Percentiles rank a stretch among this genome's conserved stretches.
These are phyloP conservation scores for Balaeniceps rex DNA, from an alignment of 2,113 vertebrate species.

Conservation along the genomic window DNA sequence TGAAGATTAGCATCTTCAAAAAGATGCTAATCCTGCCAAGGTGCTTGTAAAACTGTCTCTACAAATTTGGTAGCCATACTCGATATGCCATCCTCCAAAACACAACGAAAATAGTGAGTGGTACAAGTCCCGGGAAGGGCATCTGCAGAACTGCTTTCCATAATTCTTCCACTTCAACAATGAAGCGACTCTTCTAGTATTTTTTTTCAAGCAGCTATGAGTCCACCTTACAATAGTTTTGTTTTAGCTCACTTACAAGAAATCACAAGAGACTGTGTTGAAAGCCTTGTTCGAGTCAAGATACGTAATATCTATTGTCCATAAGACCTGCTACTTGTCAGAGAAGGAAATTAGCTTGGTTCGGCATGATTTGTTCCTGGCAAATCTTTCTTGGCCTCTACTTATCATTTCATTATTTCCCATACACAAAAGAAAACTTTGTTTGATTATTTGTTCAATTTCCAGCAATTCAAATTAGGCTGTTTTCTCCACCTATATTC, in stretches of 20 bases:
- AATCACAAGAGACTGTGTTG: not conserved
- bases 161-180: not conserved
- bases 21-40: not conserved
- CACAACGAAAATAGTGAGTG: not conserved
- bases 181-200: not conserved
- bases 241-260: not conserved
- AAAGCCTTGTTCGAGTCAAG: conserved; percentile 1
- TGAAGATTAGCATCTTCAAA: too few species aligned
- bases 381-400: conserved; percentile 26
- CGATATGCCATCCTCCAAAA: not conserved
- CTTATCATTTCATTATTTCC: conserved; percentile 25
- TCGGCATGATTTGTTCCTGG: conserved; percentile 23
- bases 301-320: conserved; percentile 19
- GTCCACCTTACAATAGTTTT: not conserved
- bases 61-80: not conserved
- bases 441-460: not conserved
- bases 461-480: not conserved
- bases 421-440: conserved; percentile 20
- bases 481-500: not conserved
- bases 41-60: not conserved
- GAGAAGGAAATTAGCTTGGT: conserved; percentile 16
- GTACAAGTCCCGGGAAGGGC: not conserved
- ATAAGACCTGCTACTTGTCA: conserved; percentile 5
- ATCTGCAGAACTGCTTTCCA: not conserved
- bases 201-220: not conserved